These are phyloP conservation scores for Sceloporus tristichus DNA, from an alignment of 2,113 vertebrate species.

Conservation along the genomic window DNA sequence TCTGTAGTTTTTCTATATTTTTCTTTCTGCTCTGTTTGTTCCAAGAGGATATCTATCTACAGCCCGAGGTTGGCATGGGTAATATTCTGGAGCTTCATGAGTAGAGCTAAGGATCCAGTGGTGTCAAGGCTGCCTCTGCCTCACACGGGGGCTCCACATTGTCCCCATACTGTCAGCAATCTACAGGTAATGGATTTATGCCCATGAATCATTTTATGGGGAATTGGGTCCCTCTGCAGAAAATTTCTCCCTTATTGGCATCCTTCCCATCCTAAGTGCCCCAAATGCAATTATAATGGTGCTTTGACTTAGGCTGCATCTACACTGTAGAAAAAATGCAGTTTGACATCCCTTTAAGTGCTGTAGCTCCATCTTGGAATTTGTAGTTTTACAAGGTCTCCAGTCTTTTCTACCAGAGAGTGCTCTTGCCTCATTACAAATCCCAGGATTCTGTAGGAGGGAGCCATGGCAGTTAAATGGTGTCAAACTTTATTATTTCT, in stretches of 20 bases:
- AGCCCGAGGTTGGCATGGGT: background rate
- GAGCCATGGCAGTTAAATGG: too few relatives aligned
- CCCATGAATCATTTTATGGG: background rate
- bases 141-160: background rate
- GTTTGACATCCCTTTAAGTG: too few relatives aligned
- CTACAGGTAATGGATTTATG: background rate
- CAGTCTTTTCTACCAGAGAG: too few relatives aligned
- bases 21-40: background rate
- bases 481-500: too few relatives aligned
- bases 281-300: background rate
- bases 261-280: background rate
- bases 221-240: background rate
- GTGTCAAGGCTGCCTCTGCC: background rate
- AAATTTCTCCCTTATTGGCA: background rate
- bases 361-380: too few relatives aligned
- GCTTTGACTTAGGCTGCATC: too few relatives aligned
- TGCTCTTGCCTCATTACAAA: too few relatives aligned
- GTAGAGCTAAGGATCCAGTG: background rate
- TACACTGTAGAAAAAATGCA: too few relatives aligned
- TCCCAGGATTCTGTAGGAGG: too few relatives aligned
- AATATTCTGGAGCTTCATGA: background rate
- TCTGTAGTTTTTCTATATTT: background rate
- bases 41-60: too few relatives aligned
- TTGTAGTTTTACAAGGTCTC: too few relatives aligned
- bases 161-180: background rate